Evolutionary conservation across 2,888 invertebrate genomes (phyloP), one percentile per base, ranked within the genome.

Genomic region (Timandra comae): DNA sequence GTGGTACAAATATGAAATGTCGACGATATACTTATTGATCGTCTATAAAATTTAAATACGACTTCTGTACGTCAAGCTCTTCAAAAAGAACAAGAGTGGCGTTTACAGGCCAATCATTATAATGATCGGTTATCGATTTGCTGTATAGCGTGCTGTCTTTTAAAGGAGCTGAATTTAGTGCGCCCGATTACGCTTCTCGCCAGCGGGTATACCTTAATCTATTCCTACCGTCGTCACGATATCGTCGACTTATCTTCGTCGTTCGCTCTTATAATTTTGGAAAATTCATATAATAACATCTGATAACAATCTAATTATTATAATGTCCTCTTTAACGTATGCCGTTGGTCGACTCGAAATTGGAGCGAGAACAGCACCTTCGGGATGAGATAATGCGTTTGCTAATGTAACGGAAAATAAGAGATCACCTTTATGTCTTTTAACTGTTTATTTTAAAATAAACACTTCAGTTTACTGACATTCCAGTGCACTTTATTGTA

Each of bases 271-370:
- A 80, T 80, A 80, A 81, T 84, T 82, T 80, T 71, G 65, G 68
- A 63, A 81, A 84, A 80, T 82, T 78, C 79, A 70, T 81, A 81
- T 81, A 80, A 84, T 82, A 82, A 81, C 64, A 73, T 80, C 79
- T 78, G 81, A 82, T 82, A 82, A 81, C 80, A 76, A 81, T 82
- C 80, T 80, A 79, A 84, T 82, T 82, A 81, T 84, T 79, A 80
- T 84, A 84, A 84, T 82, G 78, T 79, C 75, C 82, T 82, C 67
- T 78, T 84, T 82, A 84, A 79, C 78, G 82, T 84, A 81, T 78
- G 73, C 77, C 76, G 76, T 79, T 74, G 67, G 64, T 52, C 56
- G 59, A 59, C 52, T 56, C 67, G 44, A 79, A 80, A 80, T 82
- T 78, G 70, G 77, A 71, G 63, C 68, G 70, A 58, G 71, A 60